Conservation (phyloP, 2,113 vertebrate genomes). For the Mormyrus lacerda region DNA sequence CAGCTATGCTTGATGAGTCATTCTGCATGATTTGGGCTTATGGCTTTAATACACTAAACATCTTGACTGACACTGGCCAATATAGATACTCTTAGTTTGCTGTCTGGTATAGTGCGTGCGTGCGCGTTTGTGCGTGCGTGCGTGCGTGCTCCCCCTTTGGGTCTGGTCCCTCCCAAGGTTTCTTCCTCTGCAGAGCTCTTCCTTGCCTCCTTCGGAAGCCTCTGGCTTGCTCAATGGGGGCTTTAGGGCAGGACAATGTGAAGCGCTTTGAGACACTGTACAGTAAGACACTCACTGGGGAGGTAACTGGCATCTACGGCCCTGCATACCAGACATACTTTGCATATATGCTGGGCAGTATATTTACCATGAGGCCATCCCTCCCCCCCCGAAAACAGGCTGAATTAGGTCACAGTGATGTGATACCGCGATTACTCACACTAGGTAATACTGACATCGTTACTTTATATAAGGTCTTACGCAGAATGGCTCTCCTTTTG, state of each 20-base stretch:
- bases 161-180: not conserved
- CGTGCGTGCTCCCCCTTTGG: not conserved
- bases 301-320: not conserved
- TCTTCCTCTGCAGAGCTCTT: not conserved
- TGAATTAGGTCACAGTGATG: not conserved
- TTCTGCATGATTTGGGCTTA: not conserved
- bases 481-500: not conserved
- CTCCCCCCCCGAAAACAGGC: not conserved
- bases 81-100: not conserved
- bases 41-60: not conserved
- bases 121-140: too few species aligned
- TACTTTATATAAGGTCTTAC: not conserved
- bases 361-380: not conserved
- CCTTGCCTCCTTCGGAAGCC: not conserved
- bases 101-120: not conserved
- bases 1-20: not conserved
- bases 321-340: not conserved
- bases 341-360: not conserved
- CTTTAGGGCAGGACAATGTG: not conserved
- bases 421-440: not conserved
- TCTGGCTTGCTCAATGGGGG: not conserved
- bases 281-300: not conserved
- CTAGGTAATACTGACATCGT: not conserved
- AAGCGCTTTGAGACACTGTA: not conserved
- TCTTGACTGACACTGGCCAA: not conserved